phyloP scores from a whole-genome alignment of 2,888 invertebrate species.

The Cephus pulcher region DNA sequence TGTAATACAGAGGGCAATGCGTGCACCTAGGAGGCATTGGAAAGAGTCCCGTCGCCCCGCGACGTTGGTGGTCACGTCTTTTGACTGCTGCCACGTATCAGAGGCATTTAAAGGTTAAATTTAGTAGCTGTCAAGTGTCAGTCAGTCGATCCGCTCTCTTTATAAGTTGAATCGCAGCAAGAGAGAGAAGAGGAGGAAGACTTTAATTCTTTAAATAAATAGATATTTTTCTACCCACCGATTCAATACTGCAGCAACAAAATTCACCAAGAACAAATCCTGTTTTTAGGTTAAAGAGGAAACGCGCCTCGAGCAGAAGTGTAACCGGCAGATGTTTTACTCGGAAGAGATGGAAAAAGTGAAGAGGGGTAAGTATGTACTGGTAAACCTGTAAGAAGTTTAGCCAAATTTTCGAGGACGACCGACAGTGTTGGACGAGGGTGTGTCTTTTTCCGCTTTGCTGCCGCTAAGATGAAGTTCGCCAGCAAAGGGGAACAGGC shows the following conservation, averaged over 20 bases:
- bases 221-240: background rate
- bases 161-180: background rate
- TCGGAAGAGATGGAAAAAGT: background rate
- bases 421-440: slow-evolving; percentile 57
- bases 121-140: slow-evolving; percentile 27
- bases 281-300: background rate
- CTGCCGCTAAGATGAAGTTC: slow-evolving; percentile 70
- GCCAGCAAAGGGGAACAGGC: slow-evolving; percentile 75
- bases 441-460: slow-evolving; percentile 77
- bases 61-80: slow-evolving; percentile 1
- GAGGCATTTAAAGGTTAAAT: slow-evolving; percentile 36
- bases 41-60: background rate
- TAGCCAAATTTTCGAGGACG: background rate
- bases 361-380: background rate
- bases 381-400: background rate
- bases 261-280: background rate
- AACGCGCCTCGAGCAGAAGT: background rate
- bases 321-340: background rate
- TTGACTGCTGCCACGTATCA: slow-evolving; percentile 17
- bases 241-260: background rate
- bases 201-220: background rate
- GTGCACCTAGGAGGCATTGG: background rate
- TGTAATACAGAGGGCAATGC: background rate
- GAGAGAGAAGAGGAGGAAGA: background rate
- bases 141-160: background rate